A percentile compares a stretch with the other conserved stretches of the same genome.
Evolutionary conservation across 2,797 vertebrate species (phyloP).

Genomic region (Luscinia megarhynchos): DNA sequence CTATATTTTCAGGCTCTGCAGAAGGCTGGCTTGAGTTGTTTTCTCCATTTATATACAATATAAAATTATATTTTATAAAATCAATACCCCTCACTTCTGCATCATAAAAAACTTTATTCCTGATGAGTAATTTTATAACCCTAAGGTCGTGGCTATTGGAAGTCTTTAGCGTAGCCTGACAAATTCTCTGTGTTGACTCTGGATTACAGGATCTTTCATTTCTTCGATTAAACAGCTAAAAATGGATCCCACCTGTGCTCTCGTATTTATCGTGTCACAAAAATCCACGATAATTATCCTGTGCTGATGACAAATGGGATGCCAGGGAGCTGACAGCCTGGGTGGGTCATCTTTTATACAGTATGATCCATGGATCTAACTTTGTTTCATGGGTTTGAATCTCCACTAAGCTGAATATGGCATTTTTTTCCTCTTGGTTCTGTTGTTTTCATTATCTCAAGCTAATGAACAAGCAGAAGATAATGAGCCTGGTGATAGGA

Average conservation of each 20-base stretch:
- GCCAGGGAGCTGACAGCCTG: constrained; percentile 9
- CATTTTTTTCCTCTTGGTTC: not conserved
- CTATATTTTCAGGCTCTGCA: not conserved
- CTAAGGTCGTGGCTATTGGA: constrained; percentile 48
- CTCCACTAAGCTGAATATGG: not conserved
- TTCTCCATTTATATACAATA: not conserved
- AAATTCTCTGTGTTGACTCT: constrained; percentile 54
- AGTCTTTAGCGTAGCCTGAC: constrained; percentile 51
- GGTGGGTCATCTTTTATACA: not conserved
- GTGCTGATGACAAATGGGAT: constrained; percentile 63
- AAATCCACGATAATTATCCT: constrained; percentile 64
- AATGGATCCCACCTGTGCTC: constrained; percentile 70
- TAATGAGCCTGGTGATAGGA: not conserved
- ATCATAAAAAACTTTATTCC: constrained; percentile 41
- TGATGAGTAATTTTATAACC: constrained; percentile 62
- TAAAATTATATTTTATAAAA: constrained; percentile 48
- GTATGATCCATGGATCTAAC: not conserved
- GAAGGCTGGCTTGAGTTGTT: not conserved
- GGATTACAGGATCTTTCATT: constrained; percentile 70
- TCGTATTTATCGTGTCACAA: constrained; percentile 62
- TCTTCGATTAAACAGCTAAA: constrained; percentile 72
- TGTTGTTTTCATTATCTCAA: not conserved
- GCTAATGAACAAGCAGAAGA: not conserved
- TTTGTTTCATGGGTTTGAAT: not conserved
- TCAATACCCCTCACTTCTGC: constrained; percentile 51